Base-by-base conservation (phyloP, 2,113 vertebrate species). In the Calidris pygmaea region DNA sequence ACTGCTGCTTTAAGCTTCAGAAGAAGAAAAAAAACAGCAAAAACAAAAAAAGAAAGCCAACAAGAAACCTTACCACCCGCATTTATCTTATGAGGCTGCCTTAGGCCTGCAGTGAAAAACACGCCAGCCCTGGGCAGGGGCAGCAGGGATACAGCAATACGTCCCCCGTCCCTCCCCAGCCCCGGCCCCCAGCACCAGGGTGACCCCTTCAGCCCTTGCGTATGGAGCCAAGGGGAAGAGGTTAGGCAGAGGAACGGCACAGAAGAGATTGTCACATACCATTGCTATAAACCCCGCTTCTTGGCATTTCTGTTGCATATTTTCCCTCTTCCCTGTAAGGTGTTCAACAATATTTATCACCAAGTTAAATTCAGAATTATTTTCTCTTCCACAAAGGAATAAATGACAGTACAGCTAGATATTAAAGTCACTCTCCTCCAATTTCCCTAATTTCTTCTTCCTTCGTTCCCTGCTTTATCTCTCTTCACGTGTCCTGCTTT, bases 1-100 rank as follows among this genome's bases (percentile, higher is more conserved):
- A 67, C 82, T 71, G 89, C 76, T 95, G 79, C 60, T 96, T 90
- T 87, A 95, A 91, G 74, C 76, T 79, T 79, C 39, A 86, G 55
- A n/a, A 12, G 18, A 37, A 39, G 43, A 55, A 55, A 34, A 20
- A 41, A 19, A 13, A 8, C 45, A 35, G 16, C 3, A 45, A 4
- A 45, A 1, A 19, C 10, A 59, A 37, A 47, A 47, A 47, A 47
- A 47, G 24, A 55, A 83, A 37, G 7, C 24, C 37, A 88, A 75
- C 34, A 80, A 43, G 65, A 72, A 91, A 63, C 17, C 45, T 66
- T 37, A 53, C 45, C 84, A 79, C n/a, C 52, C 19, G 0, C 74
- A 78, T 82, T 89, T 92, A 93, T 96, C 71, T 90, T 79, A 91
- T 71, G 60, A 93, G 67, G 30, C 72, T 71, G 65, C 60, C 48